phyloP scores from a whole-genome alignment of 2,888 invertebrate genomes.

The Epiperipatus broadwayi region DNA sequence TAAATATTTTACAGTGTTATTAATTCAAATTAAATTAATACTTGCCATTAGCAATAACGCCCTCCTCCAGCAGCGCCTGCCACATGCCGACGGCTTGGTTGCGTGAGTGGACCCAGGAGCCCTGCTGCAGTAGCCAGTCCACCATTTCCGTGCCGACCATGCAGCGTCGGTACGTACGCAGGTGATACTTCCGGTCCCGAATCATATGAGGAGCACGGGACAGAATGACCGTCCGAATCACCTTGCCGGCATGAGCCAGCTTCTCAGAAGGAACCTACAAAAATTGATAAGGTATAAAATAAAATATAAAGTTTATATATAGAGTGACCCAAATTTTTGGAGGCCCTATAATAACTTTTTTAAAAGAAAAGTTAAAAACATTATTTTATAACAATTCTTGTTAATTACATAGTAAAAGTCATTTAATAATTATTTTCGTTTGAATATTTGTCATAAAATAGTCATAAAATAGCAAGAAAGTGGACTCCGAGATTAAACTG shows the following conservation, averaged over 20 bases:
- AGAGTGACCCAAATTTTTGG: too few relatives aligned
- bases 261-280: slow-evolving; percentile 46
- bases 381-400: too few relatives aligned
- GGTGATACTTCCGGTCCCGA: slow-evolving; percentile 38
- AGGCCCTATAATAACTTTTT: too few relatives aligned
- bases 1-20: neutral
- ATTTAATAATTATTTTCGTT: too few relatives aligned
- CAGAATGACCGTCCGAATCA: slow-evolving; percentile 44
- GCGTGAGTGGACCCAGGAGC: slow-evolving; percentile 39
- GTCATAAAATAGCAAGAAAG: too few relatives aligned
- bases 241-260: slow-evolving; percentile 47
- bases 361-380: too few relatives aligned
- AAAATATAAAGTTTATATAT: too few relatives aligned
- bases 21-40: slow-evolving; percentile 16
- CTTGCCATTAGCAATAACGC: slow-evolving; percentile 52
- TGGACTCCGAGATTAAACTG: too few relatives aligned
- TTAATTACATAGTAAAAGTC: too few relatives aligned
- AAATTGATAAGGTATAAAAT: too few relatives aligned
- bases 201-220: slow-evolving; percentile 41
- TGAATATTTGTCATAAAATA: too few relatives aligned
- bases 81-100: slow-evolving; percentile 59
- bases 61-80: slow-evolving; percentile 60
- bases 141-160: slow-evolving; percentile 60
- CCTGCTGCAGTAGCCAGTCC: slow-evolving; percentile 51
- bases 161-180: slow-evolving; percentile 41